These are phyloP conservation scores for Otolemur garnettii DNA, from an alignment of 2,113 vertebrate genomes.

Conservation along the genomic window DNA sequence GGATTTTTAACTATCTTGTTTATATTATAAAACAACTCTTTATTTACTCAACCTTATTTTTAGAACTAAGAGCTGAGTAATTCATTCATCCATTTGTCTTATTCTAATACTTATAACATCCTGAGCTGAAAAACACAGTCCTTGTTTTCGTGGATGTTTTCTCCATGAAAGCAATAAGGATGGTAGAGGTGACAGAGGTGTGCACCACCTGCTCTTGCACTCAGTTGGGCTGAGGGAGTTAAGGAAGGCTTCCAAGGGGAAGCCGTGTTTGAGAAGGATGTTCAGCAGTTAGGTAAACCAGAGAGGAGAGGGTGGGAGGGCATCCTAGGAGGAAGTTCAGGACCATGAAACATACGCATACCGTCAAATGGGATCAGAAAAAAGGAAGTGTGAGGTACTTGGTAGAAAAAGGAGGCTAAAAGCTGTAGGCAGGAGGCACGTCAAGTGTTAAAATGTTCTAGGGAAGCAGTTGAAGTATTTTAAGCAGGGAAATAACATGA, in stretches of 20 bases:
- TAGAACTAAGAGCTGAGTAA: not conserved
- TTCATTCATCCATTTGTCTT: not conserved
- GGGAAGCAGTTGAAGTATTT: not conserved
- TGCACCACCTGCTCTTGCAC: not conserved
- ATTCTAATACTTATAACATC: not conserved
- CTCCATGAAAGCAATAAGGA: not conserved
- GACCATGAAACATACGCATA: not conserved
- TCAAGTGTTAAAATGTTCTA: not conserved
- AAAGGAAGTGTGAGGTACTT: not conserved
- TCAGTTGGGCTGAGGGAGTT: not conserved
- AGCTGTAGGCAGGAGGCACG: not conserved
- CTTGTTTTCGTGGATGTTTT: not conserved
- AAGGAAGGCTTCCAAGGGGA: not conserved
- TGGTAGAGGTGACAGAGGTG: not conserved
- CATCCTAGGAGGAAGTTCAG: not conserved
- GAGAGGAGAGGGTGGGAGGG: not conserved
- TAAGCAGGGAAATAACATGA: constrained; percentile 17
- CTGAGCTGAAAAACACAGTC: not conserved
- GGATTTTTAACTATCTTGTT: not conserved
- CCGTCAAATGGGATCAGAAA: not conserved
- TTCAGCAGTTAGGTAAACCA: not conserved
- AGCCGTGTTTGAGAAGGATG: not conserved
- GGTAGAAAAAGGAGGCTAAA: not conserved
- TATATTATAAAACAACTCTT: constrained; percentile 36
- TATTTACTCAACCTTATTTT: constrained; percentile 45